Conservation (phyloP, 2,797 vertebrate genomes). For the Glossophaga mutica region DNA sequence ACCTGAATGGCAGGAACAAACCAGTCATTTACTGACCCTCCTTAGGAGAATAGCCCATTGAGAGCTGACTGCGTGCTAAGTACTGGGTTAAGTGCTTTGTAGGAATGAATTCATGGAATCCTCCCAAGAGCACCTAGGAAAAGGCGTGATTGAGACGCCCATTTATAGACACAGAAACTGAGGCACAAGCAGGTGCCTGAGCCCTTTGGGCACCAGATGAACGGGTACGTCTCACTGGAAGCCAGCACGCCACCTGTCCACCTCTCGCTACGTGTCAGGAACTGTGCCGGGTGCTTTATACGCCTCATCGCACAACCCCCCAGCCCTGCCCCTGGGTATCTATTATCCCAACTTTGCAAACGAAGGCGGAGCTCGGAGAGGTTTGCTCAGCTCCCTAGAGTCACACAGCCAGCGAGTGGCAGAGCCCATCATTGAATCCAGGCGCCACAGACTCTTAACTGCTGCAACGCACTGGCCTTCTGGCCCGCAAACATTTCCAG, state of each 20-base stretch:
- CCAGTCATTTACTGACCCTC: not conserved
- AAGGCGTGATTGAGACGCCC: not conserved
- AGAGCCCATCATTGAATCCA: not conserved
- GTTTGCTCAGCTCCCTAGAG: not conserved
- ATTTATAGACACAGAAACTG: not conserved
- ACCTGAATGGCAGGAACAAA: not conserved
- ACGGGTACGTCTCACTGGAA: not conserved
- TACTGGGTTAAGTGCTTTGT: not conserved
- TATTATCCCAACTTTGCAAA: not conserved
- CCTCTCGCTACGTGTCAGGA: not conserved
- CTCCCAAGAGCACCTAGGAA: not conserved
- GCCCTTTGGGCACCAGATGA: not conserved
- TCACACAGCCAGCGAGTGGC: not conserved
- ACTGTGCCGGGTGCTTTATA: rapidly evolving
- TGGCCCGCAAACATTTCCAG: not conserved
- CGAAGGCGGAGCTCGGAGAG: not conserved
- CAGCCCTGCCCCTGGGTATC: not conserved
- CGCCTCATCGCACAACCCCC: not conserved
- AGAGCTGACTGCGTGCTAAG: no score
- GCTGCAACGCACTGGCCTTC: rapidly evolving
- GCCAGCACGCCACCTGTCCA: not conserved
- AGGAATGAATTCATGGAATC: not conserved
- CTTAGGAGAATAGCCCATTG: not conserved
- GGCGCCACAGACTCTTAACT: not conserved
- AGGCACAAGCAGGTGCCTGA: not conserved